Conservation (phyloP, 1,140 invertebrate species). For the Habropoda laboriosa region DNA sequence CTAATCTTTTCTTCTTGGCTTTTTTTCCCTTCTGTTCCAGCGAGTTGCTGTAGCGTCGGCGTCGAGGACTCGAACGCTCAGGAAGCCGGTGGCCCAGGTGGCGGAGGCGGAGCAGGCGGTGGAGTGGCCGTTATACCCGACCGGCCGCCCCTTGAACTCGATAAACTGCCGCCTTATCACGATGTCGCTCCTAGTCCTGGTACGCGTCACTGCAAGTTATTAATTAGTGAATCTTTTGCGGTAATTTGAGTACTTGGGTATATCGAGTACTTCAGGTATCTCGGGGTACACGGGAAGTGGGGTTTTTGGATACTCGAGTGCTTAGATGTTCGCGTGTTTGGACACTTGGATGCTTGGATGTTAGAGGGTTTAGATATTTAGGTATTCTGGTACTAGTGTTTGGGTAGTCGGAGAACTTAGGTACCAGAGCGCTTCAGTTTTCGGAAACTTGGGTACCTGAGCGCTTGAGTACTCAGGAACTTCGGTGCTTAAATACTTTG, state of each 20-base stretch:
- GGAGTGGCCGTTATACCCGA: constrained; percentile 80
- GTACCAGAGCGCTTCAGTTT: no score
- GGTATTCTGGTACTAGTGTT: no score
- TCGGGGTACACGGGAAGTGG: no score
- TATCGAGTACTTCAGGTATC: neutral
- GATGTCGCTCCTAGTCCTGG: constrained; percentile 80
- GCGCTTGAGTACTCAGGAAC: no score
- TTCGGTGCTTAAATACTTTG: no score
- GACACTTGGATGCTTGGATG: no score
- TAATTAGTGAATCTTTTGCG: neutral
- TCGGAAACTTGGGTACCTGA: no score
- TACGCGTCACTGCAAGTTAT: constrained; percentile 65
- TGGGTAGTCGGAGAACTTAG: no score
- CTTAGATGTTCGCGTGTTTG: no score
- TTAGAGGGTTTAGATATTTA: no score
- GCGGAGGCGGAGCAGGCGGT: constrained; percentile 70
- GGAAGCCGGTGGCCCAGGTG: constrained; percentile 69
- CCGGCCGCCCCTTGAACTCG: constrained; percentile 79
- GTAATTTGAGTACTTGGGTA: neutral
- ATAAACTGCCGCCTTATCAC: constrained; percentile 81
- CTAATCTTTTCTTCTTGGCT: constrained; percentile 29
- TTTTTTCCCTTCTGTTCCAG: constrained; percentile 64
- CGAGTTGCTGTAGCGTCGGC: constrained; percentile 77
- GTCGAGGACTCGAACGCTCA: constrained; percentile 69
- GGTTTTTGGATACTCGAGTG: no score